Base-by-base conservation (phyloP, 2,888 invertebrate genomes). In the Neuroscelio doddi region DNA sequence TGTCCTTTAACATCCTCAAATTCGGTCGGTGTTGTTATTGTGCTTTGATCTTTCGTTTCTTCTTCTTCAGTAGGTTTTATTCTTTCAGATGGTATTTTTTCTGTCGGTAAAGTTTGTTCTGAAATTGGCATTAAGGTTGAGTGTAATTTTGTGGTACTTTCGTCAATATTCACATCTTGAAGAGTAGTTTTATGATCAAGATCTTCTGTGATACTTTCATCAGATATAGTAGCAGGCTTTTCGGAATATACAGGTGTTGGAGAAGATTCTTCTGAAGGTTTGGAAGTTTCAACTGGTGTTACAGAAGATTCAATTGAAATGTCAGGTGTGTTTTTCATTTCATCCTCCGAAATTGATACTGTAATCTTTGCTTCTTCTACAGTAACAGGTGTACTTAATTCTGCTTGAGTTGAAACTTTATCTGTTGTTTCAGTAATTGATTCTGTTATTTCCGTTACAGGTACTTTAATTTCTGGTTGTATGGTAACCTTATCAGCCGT, bases 161-260 rank as follows among this genome's bases (percentile, higher is more conserved):
- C 36, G 12, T 27, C 38, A 16, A 29, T 24, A 39, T 42, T 45
- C 17, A 14, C 26, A 32, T 24, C 36, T 24, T 45, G 27, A 8
- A 24, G n/a, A 24, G 58, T 59, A 29, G 58, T 9, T 47, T 51
- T 49, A 3, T 62, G 34, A 38, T 45, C 62, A 32, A 50, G 17
- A 51, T 64, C 67, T 46, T 72, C 52, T 29, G 66, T 49, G 12
- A 39, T 52, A 46, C 58, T 64, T 47, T 68, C 44, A 27, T 67
- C 68, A 32, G 59, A 39, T 14, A 8, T 17, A 8, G 50, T 5
- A 16, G 36, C 36, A 36, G 24, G 44, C 36, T 58, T 46, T 65
- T 59, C 67, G 50, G 52, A 21, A 41, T 29, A 38, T 34, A 45
- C 15, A 24, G 58, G 29, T 39, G 42, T 49, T 32, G 58, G 62